A percentile compares a stretch with the other conserved stretches of the same genome.
These are phyloP conservation scores for Uria lomvia DNA, from an alignment of 2,113 vertebrate genomes.

Conservation along the genomic window DNA sequence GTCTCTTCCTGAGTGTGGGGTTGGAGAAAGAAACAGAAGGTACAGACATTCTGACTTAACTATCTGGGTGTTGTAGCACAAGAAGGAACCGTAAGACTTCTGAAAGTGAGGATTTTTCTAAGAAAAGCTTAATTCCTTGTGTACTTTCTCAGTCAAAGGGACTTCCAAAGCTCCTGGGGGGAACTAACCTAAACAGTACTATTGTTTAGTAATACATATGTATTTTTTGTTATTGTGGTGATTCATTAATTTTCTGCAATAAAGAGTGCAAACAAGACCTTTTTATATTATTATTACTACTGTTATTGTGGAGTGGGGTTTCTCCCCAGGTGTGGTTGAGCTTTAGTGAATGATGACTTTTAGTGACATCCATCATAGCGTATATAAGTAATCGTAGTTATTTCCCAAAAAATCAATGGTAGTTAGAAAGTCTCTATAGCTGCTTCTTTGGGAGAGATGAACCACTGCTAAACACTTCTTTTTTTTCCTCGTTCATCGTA, in stretches of 20 bases:
- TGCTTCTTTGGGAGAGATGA: not conserved
- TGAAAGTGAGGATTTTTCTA: not conserved
- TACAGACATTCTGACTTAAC: not conserved
- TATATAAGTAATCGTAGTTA: not conserved
- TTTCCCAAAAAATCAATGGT: not conserved
- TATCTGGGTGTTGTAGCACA: not conserved
- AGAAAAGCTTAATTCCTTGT: not conserved
- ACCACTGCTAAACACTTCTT: not conserved
- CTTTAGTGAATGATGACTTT: not conserved
- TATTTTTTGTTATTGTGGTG: not conserved
- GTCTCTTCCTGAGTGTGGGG: not conserved
- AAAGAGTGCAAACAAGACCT: not conserved
- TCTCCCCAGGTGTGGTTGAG: not conserved
- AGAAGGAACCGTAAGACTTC: not conserved
- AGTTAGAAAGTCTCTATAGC: not conserved
- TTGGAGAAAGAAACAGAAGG: not conserved
- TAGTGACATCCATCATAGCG: not conserved
- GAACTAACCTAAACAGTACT: not conserved
- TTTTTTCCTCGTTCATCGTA: accelerated
- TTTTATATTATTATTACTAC: accelerated
- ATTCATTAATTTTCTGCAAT: not conserved
- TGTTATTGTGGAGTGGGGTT: not conserved
- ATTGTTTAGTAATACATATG: accelerated
- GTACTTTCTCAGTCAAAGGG: not conserved
- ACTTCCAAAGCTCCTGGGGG: not conserved